A percentile compares a stretch with the other conserved stretches of the same genome.
These are phyloP conservation scores for Drosophila percnosoma DNA, from an alignment of 2,888 invertebrate genomes.

Conservation along the genomic window DNA sequence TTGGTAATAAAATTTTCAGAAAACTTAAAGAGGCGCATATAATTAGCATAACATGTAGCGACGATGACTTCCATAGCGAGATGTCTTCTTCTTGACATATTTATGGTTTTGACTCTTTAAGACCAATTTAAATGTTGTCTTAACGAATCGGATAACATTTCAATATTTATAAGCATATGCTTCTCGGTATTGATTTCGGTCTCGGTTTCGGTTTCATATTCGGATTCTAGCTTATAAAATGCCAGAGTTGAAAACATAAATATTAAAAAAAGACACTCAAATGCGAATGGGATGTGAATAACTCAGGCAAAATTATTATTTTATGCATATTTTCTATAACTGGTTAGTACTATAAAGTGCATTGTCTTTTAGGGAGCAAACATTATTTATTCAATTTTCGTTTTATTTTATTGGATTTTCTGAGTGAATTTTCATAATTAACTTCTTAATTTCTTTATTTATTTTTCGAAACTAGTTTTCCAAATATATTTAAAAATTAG, in stretches of 20 bases:
- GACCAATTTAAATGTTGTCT: slow-evolving; percentile 38
- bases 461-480: not conserved
- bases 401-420: not conserved
- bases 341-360: not conserved
- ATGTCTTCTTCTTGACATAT: slow-evolving; percentile 47
- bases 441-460: not conserved
- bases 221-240: slow-evolving; percentile 50
- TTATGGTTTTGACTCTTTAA: slow-evolving; percentile 65
- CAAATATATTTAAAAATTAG: not conserved
- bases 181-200: slow-evolving; percentile 2
- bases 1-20: slow-evolving; percentile 58
- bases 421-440: not conserved
- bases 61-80: slow-evolving; percentile 23
- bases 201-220: slow-evolving; percentile 2
- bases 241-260: slow-evolving; percentile 71
- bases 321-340: slow-evolving; percentile 10
- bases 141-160: slow-evolving; percentile 36
- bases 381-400: not conserved
- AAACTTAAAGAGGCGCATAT: slow-evolving; percentile 37
- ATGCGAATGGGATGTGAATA: slow-evolving; percentile 19
- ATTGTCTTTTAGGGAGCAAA: not conserved
- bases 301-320: slow-evolving; percentile 27
- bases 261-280: slow-evolving; percentile 23
- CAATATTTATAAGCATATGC: slow-evolving; percentile 53
- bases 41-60: slow-evolving; percentile 74